Evolutionary conservation across 2,888 invertebrate species (phyloP).

Genomic region (Campoplex nolae): DNA sequence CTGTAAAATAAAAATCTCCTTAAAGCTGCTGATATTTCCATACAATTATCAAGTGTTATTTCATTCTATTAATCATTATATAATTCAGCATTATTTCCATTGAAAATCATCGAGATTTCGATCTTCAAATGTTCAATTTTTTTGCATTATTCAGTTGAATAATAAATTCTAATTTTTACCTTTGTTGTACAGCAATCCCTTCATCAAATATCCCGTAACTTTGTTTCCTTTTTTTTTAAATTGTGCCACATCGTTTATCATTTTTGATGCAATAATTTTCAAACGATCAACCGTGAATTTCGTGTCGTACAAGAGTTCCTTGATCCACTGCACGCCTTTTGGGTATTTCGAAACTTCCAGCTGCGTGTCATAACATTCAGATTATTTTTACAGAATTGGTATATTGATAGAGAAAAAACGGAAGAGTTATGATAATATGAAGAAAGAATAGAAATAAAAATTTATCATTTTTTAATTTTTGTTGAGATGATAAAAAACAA

Average conservation of each 20-base stretch:
- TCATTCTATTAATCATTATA: conserved; percentile 20
- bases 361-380: conserved; percentile 82
- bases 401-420: not conserved
- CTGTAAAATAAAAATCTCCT: conserved; percentile 79
- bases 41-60: not conserved
- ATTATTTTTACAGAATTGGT: not conserved
- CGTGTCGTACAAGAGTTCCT: conserved; percentile 90
- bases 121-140: no score
- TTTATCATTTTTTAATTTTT: not conserved
- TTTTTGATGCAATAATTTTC: conserved; percentile 91
- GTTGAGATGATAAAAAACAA: not conserved
- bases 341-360: conserved; percentile 91
- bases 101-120: no score
- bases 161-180: conserved; percentile 82
- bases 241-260: conserved; percentile 92
- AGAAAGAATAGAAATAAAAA: not conserved
- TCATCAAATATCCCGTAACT: conserved; percentile 88
- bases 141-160: not conserved
- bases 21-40: not conserved
- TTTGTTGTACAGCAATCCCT: conserved; percentile 87
- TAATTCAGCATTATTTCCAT: not conserved
- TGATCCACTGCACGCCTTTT: conserved; percentile 91
- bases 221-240: conserved; percentile 90
- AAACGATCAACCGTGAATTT: conserved; percentile 91
- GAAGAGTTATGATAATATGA: not conserved